Conservation (phyloP, 2,888 invertebrate species). For the Congeria kusceri region DNA sequence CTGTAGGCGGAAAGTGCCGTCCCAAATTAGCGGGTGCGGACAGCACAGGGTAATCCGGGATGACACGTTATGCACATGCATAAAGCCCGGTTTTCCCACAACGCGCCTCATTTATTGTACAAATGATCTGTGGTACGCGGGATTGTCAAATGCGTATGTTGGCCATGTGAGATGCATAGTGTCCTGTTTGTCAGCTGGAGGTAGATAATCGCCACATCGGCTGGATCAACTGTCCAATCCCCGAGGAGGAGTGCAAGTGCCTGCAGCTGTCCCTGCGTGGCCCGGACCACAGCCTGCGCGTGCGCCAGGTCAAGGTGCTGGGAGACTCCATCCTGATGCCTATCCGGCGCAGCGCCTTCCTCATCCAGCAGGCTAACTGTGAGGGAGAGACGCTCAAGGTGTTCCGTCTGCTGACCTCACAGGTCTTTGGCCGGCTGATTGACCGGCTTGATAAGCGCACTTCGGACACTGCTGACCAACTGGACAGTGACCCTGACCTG, state of each 20-base stretch:
- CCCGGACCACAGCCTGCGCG: slow-evolving; percentile 94
- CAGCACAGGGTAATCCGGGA: no score
- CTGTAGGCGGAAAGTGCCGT: no score
- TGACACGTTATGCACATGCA: no score
- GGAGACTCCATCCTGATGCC: slow-evolving; percentile 85
- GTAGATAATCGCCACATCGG: slow-evolving; percentile 94
- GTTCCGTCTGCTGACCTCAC: slow-evolving; percentile 95
- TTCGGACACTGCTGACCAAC: slow-evolving; percentile 85
- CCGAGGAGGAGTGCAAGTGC: slow-evolving; percentile 85
- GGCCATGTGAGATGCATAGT: no score
- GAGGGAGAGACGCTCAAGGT: slow-evolving; percentile 96
- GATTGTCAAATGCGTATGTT: no score
- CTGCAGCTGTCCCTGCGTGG: slow-evolving; percentile 95
- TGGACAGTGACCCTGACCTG: slow-evolving; percentile 88
- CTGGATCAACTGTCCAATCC: slow-evolving; percentile 95
- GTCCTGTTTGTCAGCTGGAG: slow-evolving; percentile 88
- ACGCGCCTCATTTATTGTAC: no score
- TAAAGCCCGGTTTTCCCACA: no score
- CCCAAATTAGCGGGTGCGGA: no score
- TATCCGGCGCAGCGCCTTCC: slow-evolving; percentile 85
- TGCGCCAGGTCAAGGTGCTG: slow-evolving; percentile 90
- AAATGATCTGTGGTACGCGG: no score
- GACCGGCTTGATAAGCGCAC: slow-evolving; percentile 86
- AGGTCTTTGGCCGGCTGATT: slow-evolving; percentile 96
- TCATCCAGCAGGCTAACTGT: slow-evolving; percentile 94